phyloP scores from a whole-genome alignment of 2,113 vertebrate species.

The Heterochromis multidens region DNA sequence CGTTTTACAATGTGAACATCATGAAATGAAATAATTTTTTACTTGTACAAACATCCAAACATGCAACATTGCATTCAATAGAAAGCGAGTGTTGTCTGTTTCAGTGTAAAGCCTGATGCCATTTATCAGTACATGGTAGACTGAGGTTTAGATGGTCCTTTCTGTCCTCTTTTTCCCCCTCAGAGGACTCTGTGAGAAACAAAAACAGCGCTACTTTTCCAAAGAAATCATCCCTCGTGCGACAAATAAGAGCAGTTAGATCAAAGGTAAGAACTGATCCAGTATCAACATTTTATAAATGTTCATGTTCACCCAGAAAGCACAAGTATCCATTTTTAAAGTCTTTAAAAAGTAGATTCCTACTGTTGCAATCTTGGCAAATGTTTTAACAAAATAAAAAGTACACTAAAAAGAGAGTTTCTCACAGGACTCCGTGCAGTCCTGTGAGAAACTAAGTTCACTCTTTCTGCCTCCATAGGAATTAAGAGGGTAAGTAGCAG shows the following conservation, averaged over 20 bases:
- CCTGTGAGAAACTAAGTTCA: background rate
- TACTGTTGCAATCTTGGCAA: background rate
- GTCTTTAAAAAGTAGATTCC: background rate
- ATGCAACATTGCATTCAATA: too few relatives aligned
- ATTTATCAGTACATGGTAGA: background rate
- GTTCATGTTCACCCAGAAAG: background rate
- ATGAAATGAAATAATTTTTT: background rate
- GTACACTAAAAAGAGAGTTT: rapidly evolving
- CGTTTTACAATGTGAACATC: background rate
- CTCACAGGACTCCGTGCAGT: background rate
- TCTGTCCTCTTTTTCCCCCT: background rate
- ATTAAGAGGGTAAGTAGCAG: background rate
- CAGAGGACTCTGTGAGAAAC: slow-evolving; percentile 82
- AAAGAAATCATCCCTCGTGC: slow-evolving; percentile 79
- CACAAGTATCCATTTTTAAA: background rate
- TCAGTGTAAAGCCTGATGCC: background rate
- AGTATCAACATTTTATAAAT: background rate
- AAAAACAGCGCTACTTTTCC: slow-evolving; percentile 83
- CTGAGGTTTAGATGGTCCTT: background rate
- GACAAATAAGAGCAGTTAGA: slow-evolving; percentile 82
- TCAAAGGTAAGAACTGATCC: slow-evolving; percentile 79
- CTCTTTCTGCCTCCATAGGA: background rate
- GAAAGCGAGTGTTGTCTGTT: background rate
- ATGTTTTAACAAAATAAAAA: background rate
- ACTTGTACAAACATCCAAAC: background rate